A percentile compares a stretch with the other conserved stretches of the same genome.
Conservation (phyloP, 2,113 vertebrate species). For the Puntigrus tetrazona region DNA sequence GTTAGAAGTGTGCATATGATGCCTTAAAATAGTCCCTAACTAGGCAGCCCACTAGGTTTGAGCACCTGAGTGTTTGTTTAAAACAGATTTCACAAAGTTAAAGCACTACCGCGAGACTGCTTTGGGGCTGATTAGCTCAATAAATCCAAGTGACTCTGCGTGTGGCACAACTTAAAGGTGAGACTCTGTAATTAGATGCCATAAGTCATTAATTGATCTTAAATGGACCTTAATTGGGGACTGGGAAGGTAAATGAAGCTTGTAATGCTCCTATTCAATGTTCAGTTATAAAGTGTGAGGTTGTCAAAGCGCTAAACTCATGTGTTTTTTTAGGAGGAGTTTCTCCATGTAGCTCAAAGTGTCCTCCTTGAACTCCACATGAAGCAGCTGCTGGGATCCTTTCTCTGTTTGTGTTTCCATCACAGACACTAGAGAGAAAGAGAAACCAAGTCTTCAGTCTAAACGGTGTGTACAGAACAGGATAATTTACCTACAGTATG, state of each 20-base stretch:
- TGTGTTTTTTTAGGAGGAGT: conserved; percentile 88
- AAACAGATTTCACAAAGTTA: conserved; percentile 8
- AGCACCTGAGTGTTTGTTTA: not conserved
- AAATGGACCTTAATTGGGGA: conserved; percentile 35
- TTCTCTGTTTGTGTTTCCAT: conserved; percentile 81
- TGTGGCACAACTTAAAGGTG: not conserved
- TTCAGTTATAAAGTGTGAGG: not conserved
- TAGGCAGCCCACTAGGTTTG: not conserved
- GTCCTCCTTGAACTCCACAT: conserved; percentile 80
- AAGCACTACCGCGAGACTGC: not conserved
- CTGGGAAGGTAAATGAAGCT: conserved; percentile 9
- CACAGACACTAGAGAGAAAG: conserved; percentile 66
- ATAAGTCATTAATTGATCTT: conserved; percentile 42
- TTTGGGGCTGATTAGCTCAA: not conserved
- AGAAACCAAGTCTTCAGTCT: not conserved
- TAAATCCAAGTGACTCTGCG: not conserved
- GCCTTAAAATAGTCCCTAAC: not conserved
- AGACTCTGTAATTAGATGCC: conserved; percentile 12
- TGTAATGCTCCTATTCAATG: conserved; percentile 6
- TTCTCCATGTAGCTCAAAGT: conserved; percentile 88
- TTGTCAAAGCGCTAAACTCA: conserved; percentile 77
- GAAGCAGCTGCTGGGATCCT: conserved; percentile 64
- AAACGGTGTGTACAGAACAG: not conserved
- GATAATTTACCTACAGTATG: not conserved
- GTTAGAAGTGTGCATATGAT: not conserved